Evolutionary conservation across 2,797 vertebrate genomes (phyloP), one percentile per base, ranked within the genome.

Genomic region (Microctenopoma stevenorrisi): DNA sequence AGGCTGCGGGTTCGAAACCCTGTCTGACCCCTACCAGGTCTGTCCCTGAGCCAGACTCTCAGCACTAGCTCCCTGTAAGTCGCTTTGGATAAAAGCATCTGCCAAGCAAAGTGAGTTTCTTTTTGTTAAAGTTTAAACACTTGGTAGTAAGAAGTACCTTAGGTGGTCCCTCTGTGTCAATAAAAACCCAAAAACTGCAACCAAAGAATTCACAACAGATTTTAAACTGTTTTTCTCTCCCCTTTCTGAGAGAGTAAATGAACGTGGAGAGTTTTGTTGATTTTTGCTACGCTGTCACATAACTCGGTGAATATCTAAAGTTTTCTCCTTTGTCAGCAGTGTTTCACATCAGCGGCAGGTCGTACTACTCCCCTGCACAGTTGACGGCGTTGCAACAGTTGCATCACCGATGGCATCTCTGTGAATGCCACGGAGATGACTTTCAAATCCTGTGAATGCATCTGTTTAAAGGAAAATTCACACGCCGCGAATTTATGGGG

Each of bases 321-420:
- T 60, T 72, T 81, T 72, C 55, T 76, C 46, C 72, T 74, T 25
- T 64, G 83, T 81, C 79, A 81, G 73, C 74, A 69, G 37, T 46
- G 72, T 73, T 82, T 71, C 50, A 33, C 44, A 64, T 50, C 0
- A 5, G 38, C 4, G 4, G 33, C 16, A 25, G 26, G 50, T 33
- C 2, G 12, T 28, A 16, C 46, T 11, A 6, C 59, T 50, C 74
- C 66, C 13, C 43, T 0, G 43, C 50, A 28, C n/a, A 9, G 62
- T 25, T 70, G 75, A 72, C 68, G 61, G 18, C 3, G 18, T 26
- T 55, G 78, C 68, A 80, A 74, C n/a, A 62, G 55, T 80, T 85
- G 63, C 78, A 71, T 73, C 72, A 85, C 51, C 51, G 42, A 38
- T 47, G 61, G 61, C 65, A 46, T 60, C 16, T 13, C 61, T 33